Evolutionary conservation across 1,140 invertebrate species (phyloP).

Genomic region (Danaus plexippus): DNA sequence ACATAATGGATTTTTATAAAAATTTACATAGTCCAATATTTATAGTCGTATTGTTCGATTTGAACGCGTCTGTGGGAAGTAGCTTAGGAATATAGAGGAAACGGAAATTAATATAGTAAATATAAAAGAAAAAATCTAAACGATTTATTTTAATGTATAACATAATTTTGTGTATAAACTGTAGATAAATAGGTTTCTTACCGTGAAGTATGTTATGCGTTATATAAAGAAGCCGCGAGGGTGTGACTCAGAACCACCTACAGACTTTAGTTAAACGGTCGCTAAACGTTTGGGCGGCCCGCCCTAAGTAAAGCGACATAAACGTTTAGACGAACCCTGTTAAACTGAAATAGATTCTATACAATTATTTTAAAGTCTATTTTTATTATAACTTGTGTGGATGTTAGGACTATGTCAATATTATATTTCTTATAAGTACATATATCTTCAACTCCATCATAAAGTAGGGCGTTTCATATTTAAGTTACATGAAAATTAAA

Average conservation of each 20-base stretch:
- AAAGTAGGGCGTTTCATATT: conserved; percentile 39
- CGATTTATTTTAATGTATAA: background rate
- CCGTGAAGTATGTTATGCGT: conserved; percentile 1
- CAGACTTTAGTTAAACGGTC: conserved; percentile 61
- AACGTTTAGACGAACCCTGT: conserved; percentile 16
- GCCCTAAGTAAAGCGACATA: conserved; percentile 47
- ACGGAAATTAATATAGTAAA: no score
- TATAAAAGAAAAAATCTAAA: no score
- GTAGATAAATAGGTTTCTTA: background rate
- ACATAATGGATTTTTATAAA: no score
- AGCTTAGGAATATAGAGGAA: no score
- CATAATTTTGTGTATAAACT: conserved; percentile 2
- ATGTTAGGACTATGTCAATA: conserved; percentile 39
- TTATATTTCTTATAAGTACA: conserved; percentile 32
- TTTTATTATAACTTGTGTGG: background rate
- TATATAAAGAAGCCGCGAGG: conserved; percentile 37
- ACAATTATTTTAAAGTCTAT: conserved; percentile 15
- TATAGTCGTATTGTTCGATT: no score
- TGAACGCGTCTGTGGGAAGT: no score
- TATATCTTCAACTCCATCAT: conserved; percentile 53
- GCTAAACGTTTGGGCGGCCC: conserved; percentile 71
- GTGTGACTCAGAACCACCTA: conserved; percentile 59
- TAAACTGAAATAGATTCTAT: conserved; percentile 27
- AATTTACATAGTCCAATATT: no score
- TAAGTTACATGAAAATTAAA: conserved; percentile 3